Base-by-base conservation (phyloP, 2,888 invertebrate species). In the Nomada fucata region DNA sequence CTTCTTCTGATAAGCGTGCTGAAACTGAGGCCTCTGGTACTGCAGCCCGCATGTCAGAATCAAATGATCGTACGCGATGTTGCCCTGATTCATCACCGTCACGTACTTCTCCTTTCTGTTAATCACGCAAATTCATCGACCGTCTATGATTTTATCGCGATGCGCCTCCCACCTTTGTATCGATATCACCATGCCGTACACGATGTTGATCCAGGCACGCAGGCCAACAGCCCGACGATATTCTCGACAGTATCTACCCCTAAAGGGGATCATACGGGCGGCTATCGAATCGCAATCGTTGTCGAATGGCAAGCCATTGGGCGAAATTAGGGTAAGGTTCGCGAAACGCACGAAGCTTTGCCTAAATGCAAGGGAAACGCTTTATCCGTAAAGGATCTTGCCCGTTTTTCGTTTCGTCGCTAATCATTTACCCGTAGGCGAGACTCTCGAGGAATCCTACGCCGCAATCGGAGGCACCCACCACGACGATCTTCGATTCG, bases 281-380 rank as follows among this genome's bases (percentile, higher is more conserved):
- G 90, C 84, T 0, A 93, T 93, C 42, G 94, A 94, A 0, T 94
- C 94, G 0, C 94, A 94, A 23, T 92, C 92, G 13, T 94, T 88
- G 71, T 94, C 94, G 47, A 95, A 95, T 0, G 95, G 96, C 61
- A 96, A 89, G 0, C 97, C 97, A 88, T 96, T 95, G 2, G 95
- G 95, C 0, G 96, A 96, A 2, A 97, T 94, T 63, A 97, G 91
- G 0, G 96, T 96, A 23, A 97, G 91, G 90, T 97, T 97, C 73
- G 95, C 95, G 92, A 96, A 97, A 0, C 95, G 95, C 52, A 96
- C 91, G 90, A 96, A 94, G 29, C 93, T 90, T 0, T 94, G 93
- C 2, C 94, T 91, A 18, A 94, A 94, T 1, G 95, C 95, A 86
- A 9, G n/a, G 64, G 42, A 7, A 36, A 63, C 15, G 13, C 29